Base-by-base conservation (phyloP, 2,888 invertebrate genomes). In the Scaptomyza reducta region DNA sequence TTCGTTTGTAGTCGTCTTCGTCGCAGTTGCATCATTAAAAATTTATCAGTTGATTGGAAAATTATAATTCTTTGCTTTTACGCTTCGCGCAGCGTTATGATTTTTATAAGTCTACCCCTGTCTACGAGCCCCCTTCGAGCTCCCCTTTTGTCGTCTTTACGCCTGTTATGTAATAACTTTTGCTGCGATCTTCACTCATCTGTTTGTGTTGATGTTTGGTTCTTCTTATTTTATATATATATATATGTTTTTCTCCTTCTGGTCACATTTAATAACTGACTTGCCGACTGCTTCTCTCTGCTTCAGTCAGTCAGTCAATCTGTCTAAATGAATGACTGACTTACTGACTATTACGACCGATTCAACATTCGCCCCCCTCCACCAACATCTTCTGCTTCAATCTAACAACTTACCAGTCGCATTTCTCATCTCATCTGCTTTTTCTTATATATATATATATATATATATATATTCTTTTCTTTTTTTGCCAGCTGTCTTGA, bases 41-140 rank as follows among this genome's bases (percentile, higher is more conserved):
- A 84, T 84, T 87, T 85, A 84, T 84, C 86, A 84, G 84, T 84
- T 84, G 84, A 84, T 84, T 84, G 84, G 84, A 87, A 85, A 84
- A 84, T 84, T 84, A 85, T 84, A 84, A 84, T 84, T 84, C 87
- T 85, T 81, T 76, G 78, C 87, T 75, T 86, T 86, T 77, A 85
- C 86, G 86, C 85, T 85, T 81, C 64, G 71, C 63, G 59, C 73
- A 82, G 63, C 59, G 80, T 82, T 75, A 70, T 74, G 81, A 85
- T 81, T 81, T 82, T 69, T 86, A 70, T 73, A 75, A 74, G 75
- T 72, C 80, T 49, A 51, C 33, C 14, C 35, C 47, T 40, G 6
- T 49, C 18, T 4, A 2, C 14, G 16, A 3, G 9, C 40, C 11
- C 29, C n/a, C 41, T 29, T 25, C 40, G 54, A 49, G 57, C 51